phyloP scores from a whole-genome alignment of 1,140 invertebrate species.

The Orius insidiosus region DNA sequence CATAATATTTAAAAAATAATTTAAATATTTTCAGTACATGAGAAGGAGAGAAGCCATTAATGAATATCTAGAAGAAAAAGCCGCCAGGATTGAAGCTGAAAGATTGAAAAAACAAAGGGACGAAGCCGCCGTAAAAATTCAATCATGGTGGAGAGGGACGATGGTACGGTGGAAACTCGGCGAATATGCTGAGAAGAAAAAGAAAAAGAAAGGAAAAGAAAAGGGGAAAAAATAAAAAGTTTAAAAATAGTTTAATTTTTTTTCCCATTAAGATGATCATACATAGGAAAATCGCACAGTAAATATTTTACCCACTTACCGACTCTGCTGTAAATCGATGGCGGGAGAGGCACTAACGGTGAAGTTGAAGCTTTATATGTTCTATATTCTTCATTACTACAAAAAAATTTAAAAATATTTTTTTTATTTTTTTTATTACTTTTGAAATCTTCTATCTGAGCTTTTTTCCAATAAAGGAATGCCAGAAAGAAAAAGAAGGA shows the following conservation, averaged over 20 bases:
- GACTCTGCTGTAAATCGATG: conserved; percentile 63
- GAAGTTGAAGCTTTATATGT: conserved; percentile 74
- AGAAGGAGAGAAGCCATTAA: conserved; percentile 4
- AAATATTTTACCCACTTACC: conserved; percentile 64
- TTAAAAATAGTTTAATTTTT: conserved; percentile 20
- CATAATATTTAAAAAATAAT: no score
- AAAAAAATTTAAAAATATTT: conserved; percentile 21
- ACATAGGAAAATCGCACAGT: conserved; percentile 71
- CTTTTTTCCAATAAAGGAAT: conserved; percentile 70
- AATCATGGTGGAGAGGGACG: conserved; percentile 10
- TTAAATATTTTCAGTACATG: neutral
- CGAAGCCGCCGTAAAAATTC: conserved; percentile 5
- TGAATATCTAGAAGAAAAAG: conserved; percentile 1
- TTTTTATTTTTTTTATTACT: conserved; percentile 37
- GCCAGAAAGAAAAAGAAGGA: conserved; percentile 75
- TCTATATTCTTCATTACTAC: conserved; percentile 60
- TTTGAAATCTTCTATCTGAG: conserved; percentile 70
- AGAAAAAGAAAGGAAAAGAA: conserved; percentile 11
- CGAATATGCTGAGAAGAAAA: conserved; percentile 1
- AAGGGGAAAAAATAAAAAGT: neutral
- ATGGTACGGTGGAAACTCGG: conserved; percentile 12
- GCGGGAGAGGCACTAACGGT: conserved; percentile 70
- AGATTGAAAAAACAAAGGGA: neutral
- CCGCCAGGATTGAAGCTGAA: neutral
- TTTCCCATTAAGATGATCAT: conserved; percentile 54